Conservation (phyloP, 2,888 invertebrate genomes). For the Nomada fabriciana region DNA sequence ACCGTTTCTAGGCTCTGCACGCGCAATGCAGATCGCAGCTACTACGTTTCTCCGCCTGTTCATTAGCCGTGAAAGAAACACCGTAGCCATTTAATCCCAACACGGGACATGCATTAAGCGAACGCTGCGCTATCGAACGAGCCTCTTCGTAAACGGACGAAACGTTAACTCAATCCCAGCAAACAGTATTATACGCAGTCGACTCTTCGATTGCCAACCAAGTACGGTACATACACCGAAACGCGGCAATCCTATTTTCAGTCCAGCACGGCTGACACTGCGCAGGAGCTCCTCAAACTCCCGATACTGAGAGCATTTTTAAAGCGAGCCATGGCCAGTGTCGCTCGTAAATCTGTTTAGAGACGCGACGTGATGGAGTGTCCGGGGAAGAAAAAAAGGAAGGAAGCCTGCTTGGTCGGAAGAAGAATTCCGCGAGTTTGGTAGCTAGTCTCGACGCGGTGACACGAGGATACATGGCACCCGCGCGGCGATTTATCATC, state of each 20-base stretch:
- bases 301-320: conserved; percentile 21
- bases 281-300: neutral
- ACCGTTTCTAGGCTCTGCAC: neutral
- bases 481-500: conserved; percentile 45
- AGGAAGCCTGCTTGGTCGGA: neutral
- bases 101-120: conserved; percentile 21
- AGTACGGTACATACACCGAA: neutral
- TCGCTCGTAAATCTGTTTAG: conserved; percentile 50
- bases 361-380: conserved; percentile 37
- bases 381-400: neutral
- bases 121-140: conserved; percentile 7
- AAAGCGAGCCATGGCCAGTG: neutral
- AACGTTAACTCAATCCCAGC: conserved; percentile 3
- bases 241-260: neutral
- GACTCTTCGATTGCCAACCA: neutral
- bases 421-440: conserved; percentile 42
- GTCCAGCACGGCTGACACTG: too few species aligned
- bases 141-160: conserved; percentile 20
- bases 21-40: neutral
- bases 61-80: conserved; percentile 11
- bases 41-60: neutral
- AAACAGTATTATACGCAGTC: neutral
- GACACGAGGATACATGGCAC: conserved; percentile 54
- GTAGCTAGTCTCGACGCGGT: conserved; percentile 32
- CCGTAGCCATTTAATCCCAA: neutral